Evolutionary conservation across 2,113 vertebrate genomes (phyloP), one percentile per base, ranked within the genome.

Genomic region (Acanthochromis polyacanthus): DNA sequence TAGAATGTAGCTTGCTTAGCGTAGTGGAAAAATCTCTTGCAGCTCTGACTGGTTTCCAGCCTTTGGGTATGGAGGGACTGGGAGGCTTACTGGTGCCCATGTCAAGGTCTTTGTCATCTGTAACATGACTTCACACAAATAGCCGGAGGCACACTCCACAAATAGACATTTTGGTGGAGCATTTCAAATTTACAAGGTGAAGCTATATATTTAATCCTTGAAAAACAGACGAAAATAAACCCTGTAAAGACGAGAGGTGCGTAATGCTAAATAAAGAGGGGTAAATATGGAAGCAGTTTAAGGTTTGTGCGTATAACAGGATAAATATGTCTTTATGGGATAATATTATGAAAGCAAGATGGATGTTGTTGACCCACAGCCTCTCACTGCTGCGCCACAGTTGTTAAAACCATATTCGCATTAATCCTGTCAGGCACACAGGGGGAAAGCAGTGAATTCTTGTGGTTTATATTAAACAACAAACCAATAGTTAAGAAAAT

Each of bases 401-500:
- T 76, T 85, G 75, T 82, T 76, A 87, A 82, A 82, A 64, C 64
- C 82, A 71, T 68, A 71, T 71, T 85, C 57, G 58, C 79, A 81
- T 87, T 81, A 88, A 75, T 81, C 66, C 71, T 60, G 63, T 86
- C 60, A 83, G 70, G 59, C 83, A 0, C 43, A 67, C 15, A 30
- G 60, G 45, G 58, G 56, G 57, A 32, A 59, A 40, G 58, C 73
- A 71, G 82, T 67, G 73, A 84, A 89, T 87, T 82, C 80, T 86
- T 91, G 91, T 68, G 88, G 90, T 77, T 40, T 82, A 87, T 76
- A 88, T 90, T 87, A 93, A 91, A 91, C 77, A 86, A 89, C 81
- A 83, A 92, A 89, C 82, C 81, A 72, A 80, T 84, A 68, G 85
- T 90, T 90, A 91, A 85, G 84, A 87, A 88, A 84, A 91, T 80